Conservation (phyloP, 2,888 invertebrate species). For the Agonopterix subpropinquella region DNA sequence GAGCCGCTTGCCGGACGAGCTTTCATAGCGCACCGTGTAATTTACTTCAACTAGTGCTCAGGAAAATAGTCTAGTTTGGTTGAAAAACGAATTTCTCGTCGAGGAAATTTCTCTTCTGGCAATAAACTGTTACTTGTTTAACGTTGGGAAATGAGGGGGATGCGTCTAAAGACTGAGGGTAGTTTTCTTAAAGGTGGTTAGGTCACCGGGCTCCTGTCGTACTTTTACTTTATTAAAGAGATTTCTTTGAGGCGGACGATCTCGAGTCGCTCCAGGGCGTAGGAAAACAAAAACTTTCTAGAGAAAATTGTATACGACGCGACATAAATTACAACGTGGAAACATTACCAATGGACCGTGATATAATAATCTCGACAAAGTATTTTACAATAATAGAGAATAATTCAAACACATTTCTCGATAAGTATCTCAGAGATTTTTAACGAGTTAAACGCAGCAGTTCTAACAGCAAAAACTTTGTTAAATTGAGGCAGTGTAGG, state of each 20-base stretch:
- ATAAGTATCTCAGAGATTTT: too few species aligned
- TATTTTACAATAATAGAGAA: too few species aligned
- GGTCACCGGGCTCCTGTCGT: constrained; percentile 22
- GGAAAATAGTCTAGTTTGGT: constrained; percentile 46
- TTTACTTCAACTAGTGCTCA: constrained; percentile 38
- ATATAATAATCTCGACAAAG: too few species aligned
- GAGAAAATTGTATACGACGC: too few species aligned
- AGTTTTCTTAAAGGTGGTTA: constrained; percentile 59
- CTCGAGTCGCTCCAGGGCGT: constrained; percentile 11
- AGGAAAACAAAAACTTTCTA: too few species aligned
- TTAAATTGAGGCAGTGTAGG: too few species aligned
- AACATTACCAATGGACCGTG: too few species aligned
- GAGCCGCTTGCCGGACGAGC: constrained; percentile 30
- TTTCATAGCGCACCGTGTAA: constrained; percentile 37
- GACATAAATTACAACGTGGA: too few species aligned
- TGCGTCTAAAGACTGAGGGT: constrained; percentile 27
- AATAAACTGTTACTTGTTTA: constrained; percentile 61
- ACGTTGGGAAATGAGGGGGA: constrained; percentile 44
- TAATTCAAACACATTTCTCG: too few species aligned
- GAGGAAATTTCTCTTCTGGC: constrained; percentile 39
- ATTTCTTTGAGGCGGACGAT: constrained; percentile 30
- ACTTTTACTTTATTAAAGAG: background rate
- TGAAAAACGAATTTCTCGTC: constrained; percentile 41
- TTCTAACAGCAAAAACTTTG: too few species aligned
- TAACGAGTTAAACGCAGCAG: too few species aligned